phyloP scores from a whole-genome alignment of 2,888 invertebrate genomes.

The Hartigia nigra region DNA sequence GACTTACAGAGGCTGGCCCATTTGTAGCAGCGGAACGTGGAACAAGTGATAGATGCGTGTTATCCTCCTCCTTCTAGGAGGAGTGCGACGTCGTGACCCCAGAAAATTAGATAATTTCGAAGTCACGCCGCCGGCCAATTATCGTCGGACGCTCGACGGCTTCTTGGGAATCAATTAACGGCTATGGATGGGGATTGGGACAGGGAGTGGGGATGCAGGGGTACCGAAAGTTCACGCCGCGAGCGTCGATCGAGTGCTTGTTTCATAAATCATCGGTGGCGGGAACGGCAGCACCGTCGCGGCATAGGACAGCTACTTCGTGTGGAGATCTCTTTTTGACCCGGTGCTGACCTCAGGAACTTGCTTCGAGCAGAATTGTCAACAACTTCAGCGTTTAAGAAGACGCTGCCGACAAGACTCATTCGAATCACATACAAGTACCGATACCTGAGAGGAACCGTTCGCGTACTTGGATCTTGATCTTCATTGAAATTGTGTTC shows the following conservation, averaged over 20 bases:
- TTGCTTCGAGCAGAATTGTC: neutral
- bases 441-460: neutral
- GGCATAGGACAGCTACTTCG: neutral
- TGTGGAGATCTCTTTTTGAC: neutral
- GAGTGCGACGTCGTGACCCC: constrained; percentile 27
- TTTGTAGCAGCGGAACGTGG: neutral
- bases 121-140: constrained; percentile 25
- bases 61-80: neutral
- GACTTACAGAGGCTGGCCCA: neutral
- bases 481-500: neutral
- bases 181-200: constrained; percentile 9
- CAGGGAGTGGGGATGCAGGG: too few relatives aligned
- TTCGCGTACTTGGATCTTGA: neutral
- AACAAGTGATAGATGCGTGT: neutral
- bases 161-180: constrained; percentile 39
- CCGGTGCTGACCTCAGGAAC: neutral
- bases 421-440: neutral
- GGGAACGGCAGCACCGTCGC: neutral
- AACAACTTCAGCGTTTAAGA: neutral
- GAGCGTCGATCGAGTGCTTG: constrained; percentile 10
- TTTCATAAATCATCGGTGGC: neutral
- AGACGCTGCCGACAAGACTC: neutral
- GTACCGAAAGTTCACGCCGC: constrained; percentile 19
- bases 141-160: constrained; percentile 17
- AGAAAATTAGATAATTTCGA: constrained; percentile 40